Evolutionary conservation across 1,140 invertebrate genomes (phyloP).

Genomic region (Ectropis grisescens): DNA sequence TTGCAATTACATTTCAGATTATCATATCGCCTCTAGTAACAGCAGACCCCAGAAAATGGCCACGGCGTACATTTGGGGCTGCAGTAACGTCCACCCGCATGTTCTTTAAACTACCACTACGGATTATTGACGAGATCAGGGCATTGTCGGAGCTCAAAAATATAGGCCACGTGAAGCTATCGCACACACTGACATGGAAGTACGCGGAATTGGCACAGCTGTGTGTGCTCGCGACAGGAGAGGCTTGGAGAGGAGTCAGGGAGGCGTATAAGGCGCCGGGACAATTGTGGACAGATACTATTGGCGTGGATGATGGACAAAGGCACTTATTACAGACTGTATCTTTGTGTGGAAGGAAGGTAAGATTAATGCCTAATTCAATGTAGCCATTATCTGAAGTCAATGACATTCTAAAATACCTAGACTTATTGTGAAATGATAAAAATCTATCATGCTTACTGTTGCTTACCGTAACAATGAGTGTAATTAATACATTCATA

Average conservation of each 20-base stretch:
- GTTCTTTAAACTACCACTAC: slow-evolving; percentile 31
- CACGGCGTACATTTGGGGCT: slow-evolving; percentile 21
- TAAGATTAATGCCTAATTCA: slow-evolving; percentile 14
- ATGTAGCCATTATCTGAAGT: neutral
- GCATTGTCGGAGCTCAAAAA: slow-evolving; percentile 39
- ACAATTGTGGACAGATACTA: slow-evolving; percentile 43
- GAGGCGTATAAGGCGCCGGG: slow-evolving; percentile 45
- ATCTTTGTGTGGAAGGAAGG: slow-evolving; percentile 81
- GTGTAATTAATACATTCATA: too few relatives aligned
- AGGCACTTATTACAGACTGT: slow-evolving; percentile 76
- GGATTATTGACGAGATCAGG: slow-evolving; percentile 33
- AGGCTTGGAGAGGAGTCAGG: slow-evolving; percentile 27
- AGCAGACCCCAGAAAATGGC: slow-evolving; percentile 59
- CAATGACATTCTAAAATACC: neutral
- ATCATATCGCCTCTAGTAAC: slow-evolving; percentile 49
- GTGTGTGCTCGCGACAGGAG: slow-evolving; percentile 30
- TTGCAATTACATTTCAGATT: too few relatives aligned
- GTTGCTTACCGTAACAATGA: too few relatives aligned
- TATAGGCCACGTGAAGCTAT: slow-evolving; percentile 31
- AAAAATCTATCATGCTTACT: too few relatives aligned
- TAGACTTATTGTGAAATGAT: slow-evolving; percentile 1
- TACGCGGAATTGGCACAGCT: slow-evolving; percentile 45
- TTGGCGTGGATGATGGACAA: slow-evolving; percentile 47
- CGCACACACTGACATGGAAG: slow-evolving; percentile 47
- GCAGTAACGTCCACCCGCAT: slow-evolving; percentile 19